Percentiles rank a stretch among this genome's conserved stretches.
Conservation (phyloP, 2,113 vertebrate genomes). For the Rana temporaria region DNA sequence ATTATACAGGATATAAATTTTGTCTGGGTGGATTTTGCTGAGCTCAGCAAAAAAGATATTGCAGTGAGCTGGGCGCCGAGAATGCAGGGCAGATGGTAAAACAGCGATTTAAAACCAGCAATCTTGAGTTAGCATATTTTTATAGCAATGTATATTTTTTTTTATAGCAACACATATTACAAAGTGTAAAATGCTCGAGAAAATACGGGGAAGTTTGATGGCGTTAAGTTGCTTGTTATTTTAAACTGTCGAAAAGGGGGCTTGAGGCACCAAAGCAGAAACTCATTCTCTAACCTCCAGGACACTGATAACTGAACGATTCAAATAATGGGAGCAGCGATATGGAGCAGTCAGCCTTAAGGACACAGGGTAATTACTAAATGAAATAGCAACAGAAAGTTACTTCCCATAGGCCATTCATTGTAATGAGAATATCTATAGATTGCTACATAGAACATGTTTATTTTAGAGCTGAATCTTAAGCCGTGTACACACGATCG, state of each 20-base stretch:
- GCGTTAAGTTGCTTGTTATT: constrained; percentile 52
- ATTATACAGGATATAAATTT: constrained; percentile 58
- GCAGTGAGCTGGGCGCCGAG: constrained; percentile 42
- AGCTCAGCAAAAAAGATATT: constrained; percentile 56
- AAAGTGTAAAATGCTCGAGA: constrained; percentile 53
- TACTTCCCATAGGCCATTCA: constrained; percentile 30
- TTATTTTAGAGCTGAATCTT: no score
- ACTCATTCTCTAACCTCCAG: constrained; percentile 32
- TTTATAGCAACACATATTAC: constrained; percentile 57
- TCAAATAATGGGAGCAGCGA: constrained; percentile 10
- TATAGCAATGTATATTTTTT: constrained; percentile 56
- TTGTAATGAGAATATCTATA: constrained; percentile 26
- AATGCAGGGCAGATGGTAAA: constrained; percentile 58
- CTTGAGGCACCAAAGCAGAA: constrained; percentile 16
- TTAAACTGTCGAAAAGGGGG: constrained; percentile 37
- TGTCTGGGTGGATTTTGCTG: constrained; percentile 50
- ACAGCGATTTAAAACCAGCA: constrained; percentile 57
- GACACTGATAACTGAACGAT: constrained; percentile 30
- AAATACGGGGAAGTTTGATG: constrained; percentile 45
- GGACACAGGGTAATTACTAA: constrained; percentile 36
- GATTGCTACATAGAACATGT: neutral
- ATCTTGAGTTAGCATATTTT: constrained; percentile 58
- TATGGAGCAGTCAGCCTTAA: constrained; percentile 18
- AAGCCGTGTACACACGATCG: no score
- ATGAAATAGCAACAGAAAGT: constrained; percentile 10